These are phyloP conservation scores for Tapirus terrestris DNA, from an alignment of 2,113 vertebrate genomes.

Conservation along the genomic window DNA sequence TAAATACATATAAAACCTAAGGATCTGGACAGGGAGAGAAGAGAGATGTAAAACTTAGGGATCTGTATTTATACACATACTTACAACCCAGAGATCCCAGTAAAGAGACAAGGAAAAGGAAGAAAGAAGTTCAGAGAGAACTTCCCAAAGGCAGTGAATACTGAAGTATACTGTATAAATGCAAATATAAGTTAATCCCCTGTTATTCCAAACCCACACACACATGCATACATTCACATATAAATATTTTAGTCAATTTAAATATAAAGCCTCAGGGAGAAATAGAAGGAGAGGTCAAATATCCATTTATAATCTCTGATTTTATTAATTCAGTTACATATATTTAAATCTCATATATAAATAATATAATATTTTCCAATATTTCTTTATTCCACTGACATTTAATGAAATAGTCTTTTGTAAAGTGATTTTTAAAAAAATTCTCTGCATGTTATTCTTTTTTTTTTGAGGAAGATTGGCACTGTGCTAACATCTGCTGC, in stretches of 20 bases:
- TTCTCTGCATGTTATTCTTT: too few species aligned
- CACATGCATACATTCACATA: neutral
- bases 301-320: neutral
- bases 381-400: neutral
- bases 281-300: neutral
- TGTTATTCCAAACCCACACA: neutral
- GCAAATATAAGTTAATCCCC: neutral
- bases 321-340: neutral
- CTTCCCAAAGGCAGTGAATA: neutral
- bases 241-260: conserved; percentile 32
- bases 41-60: neutral
- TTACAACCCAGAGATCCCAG: neutral
- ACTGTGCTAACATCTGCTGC: too few species aligned
- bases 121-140: neutral
- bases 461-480: too few species aligned
- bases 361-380: neutral
- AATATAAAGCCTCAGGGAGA: conserved; percentile 31
- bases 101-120: neutral
- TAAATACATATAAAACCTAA: neutral
- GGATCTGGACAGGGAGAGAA: neutral
- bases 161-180: neutral
- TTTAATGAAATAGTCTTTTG: neutral
- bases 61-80: neutral
- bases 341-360: neutral
- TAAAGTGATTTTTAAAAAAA: too few species aligned